Evolutionary conservation across 2,797 vertebrate species (phyloP).

Genomic region (Poecile montanus): DNA sequence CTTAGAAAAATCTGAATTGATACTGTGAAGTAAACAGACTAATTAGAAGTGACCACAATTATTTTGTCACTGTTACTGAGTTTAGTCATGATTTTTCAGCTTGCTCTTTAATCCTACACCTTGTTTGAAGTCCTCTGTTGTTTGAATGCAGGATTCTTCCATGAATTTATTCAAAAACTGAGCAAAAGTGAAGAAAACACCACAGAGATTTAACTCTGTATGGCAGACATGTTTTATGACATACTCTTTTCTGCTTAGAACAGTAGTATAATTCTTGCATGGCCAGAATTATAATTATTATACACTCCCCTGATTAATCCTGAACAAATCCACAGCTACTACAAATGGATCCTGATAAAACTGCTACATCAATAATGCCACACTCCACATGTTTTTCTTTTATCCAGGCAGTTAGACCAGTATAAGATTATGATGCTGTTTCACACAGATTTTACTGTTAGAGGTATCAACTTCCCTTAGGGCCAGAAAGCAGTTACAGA

Average conservation of each 20-base stretch:
- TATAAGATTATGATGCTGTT: neutral
- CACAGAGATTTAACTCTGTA: neutral
- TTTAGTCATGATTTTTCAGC: constrained; percentile 17
- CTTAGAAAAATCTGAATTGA: constrained; percentile 12
- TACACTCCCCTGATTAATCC: neutral
- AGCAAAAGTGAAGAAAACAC: neutral
- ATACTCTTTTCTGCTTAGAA: neutral
- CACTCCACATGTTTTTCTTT: neutral
- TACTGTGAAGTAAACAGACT: constrained; percentile 13
- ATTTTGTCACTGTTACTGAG: constrained; percentile 6
- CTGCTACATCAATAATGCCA: neutral
- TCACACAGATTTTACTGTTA: constrained; percentile 25
- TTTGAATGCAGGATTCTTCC: neutral
- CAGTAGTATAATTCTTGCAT: neutral
- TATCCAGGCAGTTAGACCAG: neutral
- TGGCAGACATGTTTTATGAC: neutral
- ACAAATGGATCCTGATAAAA: neutral
- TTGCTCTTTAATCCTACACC: constrained; percentile 22
- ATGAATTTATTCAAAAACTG: neutral
- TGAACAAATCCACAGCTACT: neutral
- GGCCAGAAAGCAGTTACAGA: constrained; percentile 39
- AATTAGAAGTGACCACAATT: constrained; percentile 56
- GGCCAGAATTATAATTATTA: neutral
- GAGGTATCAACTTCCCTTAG: constrained; percentile 33
- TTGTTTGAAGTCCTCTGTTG: neutral